Conservation (phyloP, 2,113 vertebrate species). For the Epinephelus lanceolatus region DNA sequence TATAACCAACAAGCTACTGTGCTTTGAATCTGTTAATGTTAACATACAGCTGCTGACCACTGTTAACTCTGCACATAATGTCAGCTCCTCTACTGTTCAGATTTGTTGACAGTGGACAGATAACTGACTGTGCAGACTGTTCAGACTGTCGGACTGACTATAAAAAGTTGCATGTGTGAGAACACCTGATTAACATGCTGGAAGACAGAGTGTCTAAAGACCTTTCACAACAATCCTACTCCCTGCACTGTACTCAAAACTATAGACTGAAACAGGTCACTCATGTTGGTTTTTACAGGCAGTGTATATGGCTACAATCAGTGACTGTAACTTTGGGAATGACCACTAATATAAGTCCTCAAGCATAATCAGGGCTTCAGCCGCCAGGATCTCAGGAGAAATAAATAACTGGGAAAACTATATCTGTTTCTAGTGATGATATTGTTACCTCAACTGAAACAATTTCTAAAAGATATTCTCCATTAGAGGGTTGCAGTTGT, state of each 20-base stretch:
- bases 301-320: neutral
- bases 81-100: neutral
- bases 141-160: neutral
- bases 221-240: neutral
- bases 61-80: neutral
- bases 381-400: neutral
- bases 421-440: neutral
- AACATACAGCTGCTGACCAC: neutral
- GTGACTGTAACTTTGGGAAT: neutral
- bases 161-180: neutral
- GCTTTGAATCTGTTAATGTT: neutral
- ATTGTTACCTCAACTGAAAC: neutral
- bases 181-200: neutral
- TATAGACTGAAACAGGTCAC: neutral
- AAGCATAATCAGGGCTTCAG: neutral
- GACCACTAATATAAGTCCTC: neutral
- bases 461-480: neutral
- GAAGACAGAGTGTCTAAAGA: neutral
- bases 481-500: too few relatives aligned
- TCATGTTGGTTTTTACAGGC: neutral
- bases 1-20: neutral
- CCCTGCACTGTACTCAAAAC: neutral
- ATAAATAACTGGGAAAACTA: neutral
- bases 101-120: neutral
- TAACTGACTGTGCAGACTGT: neutral